Percentiles rank a stretch among this genome's conserved stretches.
Conservation (phyloP, 2,113 vertebrate genomes). For the Scopus umbretta region DNA sequence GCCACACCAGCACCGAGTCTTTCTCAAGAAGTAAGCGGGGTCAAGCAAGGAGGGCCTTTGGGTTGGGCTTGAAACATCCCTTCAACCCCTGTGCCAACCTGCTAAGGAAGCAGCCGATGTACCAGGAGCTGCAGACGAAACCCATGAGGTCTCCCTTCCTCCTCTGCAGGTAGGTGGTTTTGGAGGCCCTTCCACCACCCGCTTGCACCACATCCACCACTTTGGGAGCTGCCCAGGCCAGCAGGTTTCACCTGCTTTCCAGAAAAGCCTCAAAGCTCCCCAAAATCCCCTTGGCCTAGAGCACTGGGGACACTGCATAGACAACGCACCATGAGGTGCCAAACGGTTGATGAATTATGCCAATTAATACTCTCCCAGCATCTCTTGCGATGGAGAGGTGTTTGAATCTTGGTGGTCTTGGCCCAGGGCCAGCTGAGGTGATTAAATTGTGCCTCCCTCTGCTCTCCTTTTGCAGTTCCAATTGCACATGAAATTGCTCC, state of each 20-base stretch:
- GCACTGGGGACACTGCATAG: fast-evolving
- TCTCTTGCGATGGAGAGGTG: not conserved
- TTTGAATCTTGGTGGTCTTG: conserved; percentile 31
- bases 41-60: not conserved
- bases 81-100: not conserved
- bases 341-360: not conserved
- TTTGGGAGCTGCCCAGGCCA: not conserved
- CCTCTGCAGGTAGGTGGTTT: not conserved
- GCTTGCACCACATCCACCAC: not conserved
- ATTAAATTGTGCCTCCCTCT: not conserved
- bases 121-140: not conserved
- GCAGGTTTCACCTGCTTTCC: not conserved
- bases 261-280: not conserved
- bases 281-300: fast-evolving
- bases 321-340: not conserved
- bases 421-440: conserved; percentile 10
- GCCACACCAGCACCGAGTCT: not conserved
- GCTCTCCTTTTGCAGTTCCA: not conserved
- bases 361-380: not conserved
- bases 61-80: not conserved
- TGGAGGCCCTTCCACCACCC: not conserved
- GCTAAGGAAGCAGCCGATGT: fast-evolving
- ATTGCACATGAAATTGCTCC: conserved; percentile 18
- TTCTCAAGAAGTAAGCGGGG: not conserved
- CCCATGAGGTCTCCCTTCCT: not conserved